Conservation (phyloP, 2,888 invertebrate species). For the Sarcophaga carnaria region DNA sequence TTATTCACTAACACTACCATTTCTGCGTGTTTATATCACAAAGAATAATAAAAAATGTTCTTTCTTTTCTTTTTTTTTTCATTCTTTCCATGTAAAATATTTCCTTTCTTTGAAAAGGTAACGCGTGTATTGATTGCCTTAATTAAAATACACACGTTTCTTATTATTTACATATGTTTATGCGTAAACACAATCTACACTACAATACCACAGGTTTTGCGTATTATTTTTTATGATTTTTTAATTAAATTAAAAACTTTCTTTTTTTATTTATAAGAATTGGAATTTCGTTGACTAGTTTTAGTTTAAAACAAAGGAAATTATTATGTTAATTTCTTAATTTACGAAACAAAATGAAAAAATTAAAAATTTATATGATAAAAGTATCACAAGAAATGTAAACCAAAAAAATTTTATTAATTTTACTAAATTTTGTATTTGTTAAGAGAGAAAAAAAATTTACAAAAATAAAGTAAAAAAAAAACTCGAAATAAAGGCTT, state of each 20-base stretch:
- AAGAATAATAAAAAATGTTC: background rate
- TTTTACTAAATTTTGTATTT: constrained; percentile 60
- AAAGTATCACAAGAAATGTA: constrained; percentile 26
- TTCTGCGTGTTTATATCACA: constrained; percentile 25
- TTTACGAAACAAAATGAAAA: constrained; percentile 2
- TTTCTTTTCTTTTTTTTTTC: background rate
- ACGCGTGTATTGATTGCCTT: background rate
- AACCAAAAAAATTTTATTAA: constrained; percentile 17
- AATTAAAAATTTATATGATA: background rate
- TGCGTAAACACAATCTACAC: background rate
- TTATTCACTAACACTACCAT: constrained; percentile 39
- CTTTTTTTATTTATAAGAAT: constrained; percentile 25
- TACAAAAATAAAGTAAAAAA: constrained; percentile 62
- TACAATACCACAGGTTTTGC: constrained; percentile 34
- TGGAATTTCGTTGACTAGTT: constrained; percentile 68
- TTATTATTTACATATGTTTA: background rate
- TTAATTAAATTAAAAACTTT: constrained; percentile 3
- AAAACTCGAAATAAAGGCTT: constrained; percentile 17
- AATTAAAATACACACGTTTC: background rate
- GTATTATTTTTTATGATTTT: constrained; percentile 56
- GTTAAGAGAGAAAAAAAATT: constrained; percentile 38
- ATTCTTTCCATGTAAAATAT: background rate
- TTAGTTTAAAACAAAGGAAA: constrained; percentile 48
- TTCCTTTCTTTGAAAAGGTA: background rate
- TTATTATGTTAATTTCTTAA: constrained; percentile 22